Evolutionary conservation across 2,888 invertebrate species (phyloP), one percentile per base, ranked within the genome.

Genomic region (Ptilodon capucinus): DNA sequence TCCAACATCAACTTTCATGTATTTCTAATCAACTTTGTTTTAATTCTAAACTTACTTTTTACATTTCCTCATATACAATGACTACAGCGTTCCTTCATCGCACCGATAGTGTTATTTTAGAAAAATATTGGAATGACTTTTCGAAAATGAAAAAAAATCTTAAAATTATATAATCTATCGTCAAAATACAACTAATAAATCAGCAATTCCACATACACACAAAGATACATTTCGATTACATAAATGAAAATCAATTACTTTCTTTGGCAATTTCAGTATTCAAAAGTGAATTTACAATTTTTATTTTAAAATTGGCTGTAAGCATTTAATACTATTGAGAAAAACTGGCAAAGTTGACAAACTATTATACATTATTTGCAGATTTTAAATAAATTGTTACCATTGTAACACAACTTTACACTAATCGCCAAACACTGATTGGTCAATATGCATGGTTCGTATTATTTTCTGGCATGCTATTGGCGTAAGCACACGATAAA

Each of bases 241-340:
- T 55, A 60, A 67, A 70, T 54, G 65, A 68, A 72, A 82, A 81
- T 87, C 84, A 84, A 85, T 79, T 84, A 79, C 76, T 76, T 81
- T 90, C 90, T 91, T 91, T 90, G 90, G 90, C 89, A 89, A 88
- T 87, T 86, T 86, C 76, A 72, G 67, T 80, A 85, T 87, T 89
- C 86, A 89, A 91, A 90, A 87, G 89, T 89, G 89, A 80, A 85
- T 89, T 91, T 87, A 86, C 89, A 91, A 89, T 90, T 70, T 62
- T 72, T 68, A 56, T 64, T 73, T 64, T 74, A 64, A 81, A 83
- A 86, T 78, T 82, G 79, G 81, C 82, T 81, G 25, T 66, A 83
- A 86, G 86, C 84, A 64, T 73, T 76, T 81, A 64, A 81, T 72
- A 68, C 84, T 88, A 88, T 86, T 86, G 83, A 86, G 77, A 82